phyloP scores from a whole-genome alignment of 2,113 vertebrate genomes.

The Leiothrix lutea region DNA sequence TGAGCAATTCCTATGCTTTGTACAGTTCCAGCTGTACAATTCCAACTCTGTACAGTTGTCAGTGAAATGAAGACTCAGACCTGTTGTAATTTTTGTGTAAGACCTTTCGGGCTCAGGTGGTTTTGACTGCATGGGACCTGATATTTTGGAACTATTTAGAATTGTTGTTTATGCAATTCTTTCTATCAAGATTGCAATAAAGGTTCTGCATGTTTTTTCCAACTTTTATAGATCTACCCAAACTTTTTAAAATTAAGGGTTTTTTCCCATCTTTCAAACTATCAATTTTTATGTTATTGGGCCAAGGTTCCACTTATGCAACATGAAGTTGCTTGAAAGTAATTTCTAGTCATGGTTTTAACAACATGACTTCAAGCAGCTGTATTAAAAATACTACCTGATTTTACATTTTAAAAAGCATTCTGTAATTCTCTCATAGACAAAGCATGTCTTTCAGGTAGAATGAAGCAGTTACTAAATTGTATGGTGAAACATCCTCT shows the following conservation, averaged over 20 bases:
- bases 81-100: not conserved
- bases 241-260: not conserved
- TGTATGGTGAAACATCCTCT: not conserved
- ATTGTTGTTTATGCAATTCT: not conserved
- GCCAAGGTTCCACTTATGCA: not conserved
- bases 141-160: not conserved
- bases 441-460: not conserved
- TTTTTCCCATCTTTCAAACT: not conserved
- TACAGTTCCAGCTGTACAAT: not conserved
- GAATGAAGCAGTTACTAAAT: not conserved
- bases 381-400: not conserved
- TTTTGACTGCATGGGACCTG: not conserved
- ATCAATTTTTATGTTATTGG: not conserved
- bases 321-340: not conserved
- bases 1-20: not conserved
- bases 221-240: not conserved
- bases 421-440: not conserved
- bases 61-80: not conserved
- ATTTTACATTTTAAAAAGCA: not conserved
- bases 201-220: not conserved
- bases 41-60: not conserved
- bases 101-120: not conserved
- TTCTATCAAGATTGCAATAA: not conserved
- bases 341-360: not conserved
- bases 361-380: not conserved